These are phyloP conservation scores for Lottia gigantea DNA, from an alignment of 2,888 invertebrate genomes.

Conservation along the genomic window DNA sequence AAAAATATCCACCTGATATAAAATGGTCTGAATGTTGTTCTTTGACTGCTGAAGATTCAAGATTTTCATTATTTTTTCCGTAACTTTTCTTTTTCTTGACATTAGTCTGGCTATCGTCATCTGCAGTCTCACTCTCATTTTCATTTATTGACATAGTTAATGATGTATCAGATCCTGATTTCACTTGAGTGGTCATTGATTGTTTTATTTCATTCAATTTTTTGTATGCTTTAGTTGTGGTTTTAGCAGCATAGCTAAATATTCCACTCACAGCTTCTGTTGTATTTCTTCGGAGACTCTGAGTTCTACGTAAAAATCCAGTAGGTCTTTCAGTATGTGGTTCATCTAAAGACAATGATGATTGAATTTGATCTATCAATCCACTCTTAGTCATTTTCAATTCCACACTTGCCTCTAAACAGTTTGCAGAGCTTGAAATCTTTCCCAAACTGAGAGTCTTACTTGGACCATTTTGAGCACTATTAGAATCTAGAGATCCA, in stretches of 20 bases:
- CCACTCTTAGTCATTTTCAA: slow-evolving; percentile 11
- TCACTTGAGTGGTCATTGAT: slow-evolving; percentile 58
- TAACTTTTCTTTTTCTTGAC: slow-evolving; percentile 25
- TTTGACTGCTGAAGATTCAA: slow-evolving; percentile 27
- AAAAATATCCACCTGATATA: slow-evolving; percentile 16
- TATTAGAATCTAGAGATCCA: slow-evolving; percentile 15
- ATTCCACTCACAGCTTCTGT: slow-evolving; percentile 56
- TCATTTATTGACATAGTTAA: slow-evolving; percentile 48
- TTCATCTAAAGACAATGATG: slow-evolving; percentile 42
- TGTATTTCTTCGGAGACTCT: slow-evolving; percentile 37
- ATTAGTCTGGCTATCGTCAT: slow-evolving; percentile 35
- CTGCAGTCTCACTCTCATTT: slow-evolving; percentile 39
- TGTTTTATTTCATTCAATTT: slow-evolving; percentile 62
- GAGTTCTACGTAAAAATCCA: slow-evolving; percentile 34
- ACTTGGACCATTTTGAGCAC: slow-evolving; percentile 31
- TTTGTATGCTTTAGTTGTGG: slow-evolving; percentile 51
- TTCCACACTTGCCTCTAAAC: slow-evolving; percentile 30
- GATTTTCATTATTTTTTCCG: slow-evolving; percentile 38
- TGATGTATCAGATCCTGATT: slow-evolving; percentile 46
- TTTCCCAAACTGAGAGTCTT: slow-evolving; percentile 44
- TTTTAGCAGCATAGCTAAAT: slow-evolving; percentile 51
- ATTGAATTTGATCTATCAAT: slow-evolving; percentile 31
- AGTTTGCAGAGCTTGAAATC: slow-evolving; percentile 51
- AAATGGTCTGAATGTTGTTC: slow-evolving; percentile 27
- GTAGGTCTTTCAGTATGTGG: slow-evolving; percentile 28